phyloP scores from a whole-genome alignment of 2,797 vertebrate genomes.

The Pristis pectinata region DNA sequence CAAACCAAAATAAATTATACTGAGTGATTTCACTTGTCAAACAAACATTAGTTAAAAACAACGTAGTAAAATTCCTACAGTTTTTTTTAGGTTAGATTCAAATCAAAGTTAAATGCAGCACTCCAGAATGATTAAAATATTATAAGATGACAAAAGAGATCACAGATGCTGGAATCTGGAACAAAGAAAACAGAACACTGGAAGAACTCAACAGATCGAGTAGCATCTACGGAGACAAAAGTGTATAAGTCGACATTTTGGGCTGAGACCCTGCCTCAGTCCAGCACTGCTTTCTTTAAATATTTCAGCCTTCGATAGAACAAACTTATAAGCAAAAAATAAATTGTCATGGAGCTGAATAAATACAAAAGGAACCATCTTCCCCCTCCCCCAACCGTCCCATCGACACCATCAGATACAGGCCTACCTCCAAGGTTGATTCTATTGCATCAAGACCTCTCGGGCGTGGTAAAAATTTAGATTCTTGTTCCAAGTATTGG shows the following conservation, averaged over 20 bases:
- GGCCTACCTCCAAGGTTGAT: constrained; percentile 67
- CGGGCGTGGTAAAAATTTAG: constrained; percentile 75
- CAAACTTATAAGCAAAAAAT: constrained; percentile 40
- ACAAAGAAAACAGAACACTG: too few species aligned
- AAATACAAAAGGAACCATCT: not conserved
- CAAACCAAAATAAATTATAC: not conserved
- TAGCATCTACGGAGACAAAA: too few species aligned
- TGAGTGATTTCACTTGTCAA: not conserved
- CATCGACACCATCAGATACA: too few species aligned
- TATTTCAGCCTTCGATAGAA: not conserved
- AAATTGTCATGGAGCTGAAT: not conserved
- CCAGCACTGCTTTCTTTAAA: too few species aligned
- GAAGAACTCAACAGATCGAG: too few species aligned
- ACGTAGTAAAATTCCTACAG: not conserved
- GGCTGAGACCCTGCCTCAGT: too few species aligned
- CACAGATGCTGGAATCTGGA: not conserved
- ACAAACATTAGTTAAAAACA: not conserved
- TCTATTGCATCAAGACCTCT: constrained; percentile 81
- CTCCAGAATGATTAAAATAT: not conserved
- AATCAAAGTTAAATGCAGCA: not conserved
- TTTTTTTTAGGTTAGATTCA: not conserved
- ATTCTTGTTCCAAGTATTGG: constrained; percentile 77
- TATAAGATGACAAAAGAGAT: too few species aligned
- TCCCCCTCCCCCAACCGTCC: not conserved
- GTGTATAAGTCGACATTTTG: too few species aligned